Percentiles rank a stretch among this genome's conserved stretches.
phyloP scores from a whole-genome alignment of 2,113 vertebrate genomes.

The Lepus americanus region DNA sequence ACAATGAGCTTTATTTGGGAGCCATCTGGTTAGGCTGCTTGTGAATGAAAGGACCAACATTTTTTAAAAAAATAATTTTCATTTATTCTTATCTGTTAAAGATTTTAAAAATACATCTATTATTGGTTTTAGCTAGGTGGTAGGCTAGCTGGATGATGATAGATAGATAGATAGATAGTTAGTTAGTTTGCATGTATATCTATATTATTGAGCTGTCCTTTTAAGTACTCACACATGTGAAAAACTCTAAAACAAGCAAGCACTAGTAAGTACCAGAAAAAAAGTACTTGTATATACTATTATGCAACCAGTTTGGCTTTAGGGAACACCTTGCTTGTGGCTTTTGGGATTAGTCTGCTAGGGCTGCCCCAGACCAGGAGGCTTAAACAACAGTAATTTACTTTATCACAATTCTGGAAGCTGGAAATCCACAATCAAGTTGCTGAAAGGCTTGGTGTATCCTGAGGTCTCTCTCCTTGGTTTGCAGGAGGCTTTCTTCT shows the following conservation, averaged over 20 bases:
- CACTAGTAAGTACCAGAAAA: background rate
- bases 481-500: background rate
- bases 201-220: background rate
- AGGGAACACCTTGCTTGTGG: background rate
- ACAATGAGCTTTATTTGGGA: background rate
- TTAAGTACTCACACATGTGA: background rate
- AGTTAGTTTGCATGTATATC: background rate
- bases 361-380: background rate
- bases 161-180: background rate
- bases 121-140: background rate
- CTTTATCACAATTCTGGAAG: background rate
- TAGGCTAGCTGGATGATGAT: background rate
- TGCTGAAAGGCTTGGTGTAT: background rate
- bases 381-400: background rate
- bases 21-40: accelerated
- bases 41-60: too few species aligned
- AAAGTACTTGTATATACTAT: background rate
- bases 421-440: background rate
- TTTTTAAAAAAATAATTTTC: background rate
- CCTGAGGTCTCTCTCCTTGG: accelerated
- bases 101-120: background rate
- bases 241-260: background rate
- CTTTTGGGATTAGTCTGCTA: background rate
- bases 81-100: background rate
- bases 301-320: background rate